These are phyloP conservation scores for Colletes latitarsis DNA, from an alignment of 1,140 invertebrate species.

Conservation along the genomic window DNA sequence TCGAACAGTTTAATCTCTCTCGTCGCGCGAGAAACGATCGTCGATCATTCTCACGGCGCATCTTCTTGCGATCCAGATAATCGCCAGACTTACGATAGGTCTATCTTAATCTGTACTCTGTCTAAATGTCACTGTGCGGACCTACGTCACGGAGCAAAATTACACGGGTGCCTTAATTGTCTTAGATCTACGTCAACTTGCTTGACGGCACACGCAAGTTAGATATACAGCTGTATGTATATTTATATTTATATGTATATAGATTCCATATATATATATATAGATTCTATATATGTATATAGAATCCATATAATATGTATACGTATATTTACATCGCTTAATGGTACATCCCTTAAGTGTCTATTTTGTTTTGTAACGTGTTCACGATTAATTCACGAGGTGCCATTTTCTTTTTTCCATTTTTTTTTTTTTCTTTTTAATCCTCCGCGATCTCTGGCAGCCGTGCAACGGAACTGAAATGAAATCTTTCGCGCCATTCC, in stretches of 20 bases:
- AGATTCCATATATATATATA: constrained; percentile 27
- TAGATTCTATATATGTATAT: constrained; percentile 25
- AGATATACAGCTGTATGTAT: constrained; percentile 39
- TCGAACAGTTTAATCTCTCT: background rate
- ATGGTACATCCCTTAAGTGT: constrained; percentile 30
- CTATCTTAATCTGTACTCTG: constrained; percentile 33
- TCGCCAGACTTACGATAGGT: constrained; percentile 18
- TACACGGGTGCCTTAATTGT: constrained; percentile 46
- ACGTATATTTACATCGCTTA: constrained; percentile 51
- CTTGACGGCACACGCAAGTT: constrained; percentile 45
- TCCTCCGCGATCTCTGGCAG: constrained; percentile 23
- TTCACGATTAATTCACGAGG: constrained; percentile 37
- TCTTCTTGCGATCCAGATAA: constrained; percentile 1
- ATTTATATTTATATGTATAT: constrained; percentile 35
- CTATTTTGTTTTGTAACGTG: constrained; percentile 31
- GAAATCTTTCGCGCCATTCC: background rate
- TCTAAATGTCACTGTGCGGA: constrained; percentile 40
- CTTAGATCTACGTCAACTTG: constrained; percentile 42
- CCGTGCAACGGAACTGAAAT: constrained; percentile 7
- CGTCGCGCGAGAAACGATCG: constrained; percentile 5
- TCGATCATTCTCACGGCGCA: constrained; percentile 9
- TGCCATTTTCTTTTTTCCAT: constrained; percentile 21
- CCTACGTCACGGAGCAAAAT: constrained; percentile 48
- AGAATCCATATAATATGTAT: constrained; percentile 37
- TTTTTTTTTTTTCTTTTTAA: constrained; percentile 14